Evolutionary conservation across 2,797 vertebrate species (phyloP).

Genomic region (Hybognathus amarus): DNA sequence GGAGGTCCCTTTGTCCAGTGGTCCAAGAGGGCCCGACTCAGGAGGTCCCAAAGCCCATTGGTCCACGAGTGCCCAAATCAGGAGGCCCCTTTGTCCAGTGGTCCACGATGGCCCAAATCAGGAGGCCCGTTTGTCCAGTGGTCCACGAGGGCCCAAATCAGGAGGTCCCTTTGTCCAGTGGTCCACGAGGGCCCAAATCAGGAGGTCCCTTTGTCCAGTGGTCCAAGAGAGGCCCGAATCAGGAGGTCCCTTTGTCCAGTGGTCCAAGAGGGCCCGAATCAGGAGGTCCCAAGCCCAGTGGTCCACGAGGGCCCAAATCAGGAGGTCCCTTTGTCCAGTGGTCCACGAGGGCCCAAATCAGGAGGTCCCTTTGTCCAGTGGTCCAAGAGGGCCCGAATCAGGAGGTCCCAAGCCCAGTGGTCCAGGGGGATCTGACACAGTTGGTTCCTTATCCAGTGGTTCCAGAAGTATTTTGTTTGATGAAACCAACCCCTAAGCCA

Average conservation of each 20-base stretch:
- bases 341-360: neutral
- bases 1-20: neutral
- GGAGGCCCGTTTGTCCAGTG: neutral
- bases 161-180: neutral
- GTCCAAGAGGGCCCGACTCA: neutral
- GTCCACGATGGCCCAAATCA: rapidly evolving
- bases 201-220: too few relatives aligned
- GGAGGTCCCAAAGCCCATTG: neutral
- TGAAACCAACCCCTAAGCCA: neutral
- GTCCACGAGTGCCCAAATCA: neutral
- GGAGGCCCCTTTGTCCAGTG: rapidly evolving
- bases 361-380: neutral
- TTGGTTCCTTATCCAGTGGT: neutral
- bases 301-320: neutral
- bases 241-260: neutral
- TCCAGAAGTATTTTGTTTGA: neutral
- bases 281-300: neutral
- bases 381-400: neutral
- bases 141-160: neutral
- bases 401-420: neutral
- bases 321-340: too few relatives aligned
- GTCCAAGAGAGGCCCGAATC: neutral
- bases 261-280: neutral
- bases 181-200: neutral
- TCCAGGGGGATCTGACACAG: neutral